These are phyloP conservation scores for Rhyacophila evoluta DNA, from an alignment of 2,888 invertebrate species.

Conservation along the genomic window DNA sequence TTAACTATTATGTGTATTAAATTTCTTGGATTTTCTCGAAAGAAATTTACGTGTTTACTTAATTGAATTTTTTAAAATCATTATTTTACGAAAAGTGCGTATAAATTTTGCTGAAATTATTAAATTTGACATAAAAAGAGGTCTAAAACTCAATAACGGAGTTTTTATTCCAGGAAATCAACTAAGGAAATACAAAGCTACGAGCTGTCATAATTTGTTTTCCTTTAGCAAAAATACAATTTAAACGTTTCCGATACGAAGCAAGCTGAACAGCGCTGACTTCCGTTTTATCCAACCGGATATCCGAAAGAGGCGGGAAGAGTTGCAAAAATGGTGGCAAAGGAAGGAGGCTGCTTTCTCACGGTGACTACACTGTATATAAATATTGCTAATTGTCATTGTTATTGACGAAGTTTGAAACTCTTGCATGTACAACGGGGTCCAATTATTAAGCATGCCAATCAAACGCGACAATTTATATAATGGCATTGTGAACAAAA, in stretches of 20 bases:
- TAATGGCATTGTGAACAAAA: too few species aligned
- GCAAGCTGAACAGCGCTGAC: slow-evolving; percentile 35
- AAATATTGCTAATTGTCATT: not conserved
- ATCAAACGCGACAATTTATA: too few species aligned
- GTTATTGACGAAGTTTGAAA: not conserved
- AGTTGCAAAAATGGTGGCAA: not conserved
- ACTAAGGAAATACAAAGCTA: not conserved
- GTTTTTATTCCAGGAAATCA: slow-evolving; percentile 20
- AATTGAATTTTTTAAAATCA: too few species aligned
- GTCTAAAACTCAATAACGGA: not conserved
- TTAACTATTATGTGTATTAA: too few species aligned
- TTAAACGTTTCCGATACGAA: slow-evolving; percentile 34
- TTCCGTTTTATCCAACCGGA: slow-evolving; percentile 31
- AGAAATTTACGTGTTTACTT: too few species aligned
- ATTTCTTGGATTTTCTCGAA: too few species aligned
- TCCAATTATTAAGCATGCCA: too few species aligned
- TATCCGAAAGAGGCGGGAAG: not conserved
- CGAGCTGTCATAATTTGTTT: slow-evolving; percentile 11
- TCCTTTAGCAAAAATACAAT: slow-evolving; percentile 30
- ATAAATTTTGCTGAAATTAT: too few species aligned
- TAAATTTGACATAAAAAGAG: too few species aligned
- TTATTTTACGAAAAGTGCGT: too few species aligned
- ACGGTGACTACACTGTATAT: not conserved
- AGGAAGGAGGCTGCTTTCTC: not conserved
- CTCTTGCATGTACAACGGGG: too few species aligned